Base-by-base conservation (phyloP, 2,888 invertebrate species). In the Sturmia bella region DNA sequence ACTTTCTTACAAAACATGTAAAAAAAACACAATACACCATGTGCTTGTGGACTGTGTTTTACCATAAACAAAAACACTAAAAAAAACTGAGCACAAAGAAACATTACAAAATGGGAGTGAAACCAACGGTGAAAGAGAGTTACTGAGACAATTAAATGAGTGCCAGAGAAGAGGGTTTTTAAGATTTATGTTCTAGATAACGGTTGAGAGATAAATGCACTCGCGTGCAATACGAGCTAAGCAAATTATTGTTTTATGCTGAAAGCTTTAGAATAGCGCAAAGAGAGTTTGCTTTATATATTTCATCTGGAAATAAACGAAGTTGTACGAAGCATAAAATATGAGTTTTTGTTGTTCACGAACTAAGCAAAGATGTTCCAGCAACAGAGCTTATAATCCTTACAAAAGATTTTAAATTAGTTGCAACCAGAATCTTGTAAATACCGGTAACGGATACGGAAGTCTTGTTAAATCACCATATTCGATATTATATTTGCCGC, bases 381-480 rank as follows among this genome's bases (percentile, higher is more conserved):
- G 54, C 19, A 39, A 43, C 85, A 86, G 85, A 77, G 73, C 77
- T 70, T 77, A 86, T 88, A 88, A 88, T 89, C 88, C 87, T 87
- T 88, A 87, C 86, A 86, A 85, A 87, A 87, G 86, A 87, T 87
- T 87, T 87, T 45, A 86, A 87, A 87, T 89, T 88, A 89, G 89
- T 89, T 88, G 87, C 87, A 87, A 88, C 87, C 86, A 87, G 88
- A 87, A 88, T 87, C 85, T 87, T 87, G 87, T 88, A 88, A 88
- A 87, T 87, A 87, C 85, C 88, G 89, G 88, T 87, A 85, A 86
- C 88, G 88, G 88, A 86, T 88, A 85, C 88, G 88, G 87, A 87
- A 84, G 64, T 39, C 70, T 37, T 68, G 66, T 43, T 37, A 72
- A 69, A 73, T 54, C 76, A 70, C 27, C 32, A 57, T 45, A 54